Conservation (phyloP, 2,797 vertebrate genomes). For the Acrossocheilus fasciatus region DNA sequence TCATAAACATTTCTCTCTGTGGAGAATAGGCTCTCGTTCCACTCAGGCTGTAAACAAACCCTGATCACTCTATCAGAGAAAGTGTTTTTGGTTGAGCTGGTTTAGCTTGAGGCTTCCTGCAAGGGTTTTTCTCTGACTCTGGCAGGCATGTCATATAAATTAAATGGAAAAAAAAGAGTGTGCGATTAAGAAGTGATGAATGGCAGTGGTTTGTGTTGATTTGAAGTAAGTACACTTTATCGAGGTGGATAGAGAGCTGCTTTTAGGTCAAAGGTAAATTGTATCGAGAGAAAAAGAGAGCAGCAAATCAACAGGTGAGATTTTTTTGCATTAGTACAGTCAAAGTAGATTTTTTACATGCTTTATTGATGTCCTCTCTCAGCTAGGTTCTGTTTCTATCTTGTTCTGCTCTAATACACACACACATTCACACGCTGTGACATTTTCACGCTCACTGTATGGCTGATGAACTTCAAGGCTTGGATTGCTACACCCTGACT, state of each 20-base stretch:
- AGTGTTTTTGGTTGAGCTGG: slow-evolving; percentile 4
- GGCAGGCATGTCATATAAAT: neutral
- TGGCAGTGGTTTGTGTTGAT: slow-evolving; percentile 11
- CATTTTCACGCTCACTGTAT: slow-evolving; percentile 30
- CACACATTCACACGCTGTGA: neutral
- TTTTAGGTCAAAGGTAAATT: slow-evolving; percentile 28
- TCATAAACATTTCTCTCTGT: slow-evolving; percentile 17
- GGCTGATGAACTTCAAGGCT: slow-evolving; percentile 29
- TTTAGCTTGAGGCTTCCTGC: slow-evolving; percentile 21
- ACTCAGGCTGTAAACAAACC: slow-evolving; percentile 10
- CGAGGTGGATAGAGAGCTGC: neutral
- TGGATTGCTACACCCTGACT: slow-evolving; percentile 29
- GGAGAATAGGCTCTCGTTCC: neutral
- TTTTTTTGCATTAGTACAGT: neutral
- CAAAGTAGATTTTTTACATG: slow-evolving; percentile 18
- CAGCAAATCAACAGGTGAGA: neutral
- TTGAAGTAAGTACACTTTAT: neutral
- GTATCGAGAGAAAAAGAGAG: neutral
- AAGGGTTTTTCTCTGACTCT: slow-evolving; percentile 3
- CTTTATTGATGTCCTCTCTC: slow-evolving; percentile 35
- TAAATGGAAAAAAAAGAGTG: slow-evolving; percentile 6
- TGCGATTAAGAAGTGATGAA: slow-evolving; percentile 2
- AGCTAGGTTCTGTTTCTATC: slow-evolving; percentile 1
- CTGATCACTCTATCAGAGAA: slow-evolving; percentile 2
- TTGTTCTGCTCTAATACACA: slow-evolving; percentile 22